phyloP scores from a whole-genome alignment of 2,888 invertebrate species.

The Cerastis leucographa region DNA sequence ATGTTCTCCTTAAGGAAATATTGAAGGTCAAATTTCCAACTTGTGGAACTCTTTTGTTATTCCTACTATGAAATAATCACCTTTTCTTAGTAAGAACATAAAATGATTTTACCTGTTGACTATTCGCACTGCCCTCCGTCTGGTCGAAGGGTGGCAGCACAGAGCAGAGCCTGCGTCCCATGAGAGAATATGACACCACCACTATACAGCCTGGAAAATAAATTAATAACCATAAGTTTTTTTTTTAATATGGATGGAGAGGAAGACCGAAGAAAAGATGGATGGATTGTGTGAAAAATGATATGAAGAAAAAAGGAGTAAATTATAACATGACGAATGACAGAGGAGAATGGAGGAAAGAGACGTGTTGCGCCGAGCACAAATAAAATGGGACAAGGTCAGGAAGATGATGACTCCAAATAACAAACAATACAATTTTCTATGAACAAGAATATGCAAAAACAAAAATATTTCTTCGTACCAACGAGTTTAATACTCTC shows the following conservation, averaged over 20 bases:
- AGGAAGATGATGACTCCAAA: too few species aligned
- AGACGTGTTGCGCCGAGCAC: too few species aligned
- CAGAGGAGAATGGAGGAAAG: too few species aligned
- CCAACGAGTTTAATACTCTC: too few species aligned
- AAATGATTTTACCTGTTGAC: constrained; percentile 90
- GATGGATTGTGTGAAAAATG: too few species aligned
- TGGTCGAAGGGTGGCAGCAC: constrained; percentile 93
- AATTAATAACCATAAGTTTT: neutral
- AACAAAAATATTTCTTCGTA: neutral
- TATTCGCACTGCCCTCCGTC: constrained; percentile 91
- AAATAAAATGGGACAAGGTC: too few species aligned
- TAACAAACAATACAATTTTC: neutral
- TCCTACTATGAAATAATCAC: neutral
- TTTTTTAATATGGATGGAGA: too few species aligned
- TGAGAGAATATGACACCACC: constrained; percentile 92
- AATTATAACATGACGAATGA: too few species aligned
- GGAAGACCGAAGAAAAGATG: too few species aligned
- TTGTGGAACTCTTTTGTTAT: neutral
- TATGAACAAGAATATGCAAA: neutral
- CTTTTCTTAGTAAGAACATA: neutral
- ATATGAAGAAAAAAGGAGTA: too few species aligned
- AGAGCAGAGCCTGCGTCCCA: constrained; percentile 93
- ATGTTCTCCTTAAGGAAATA: too few species aligned
- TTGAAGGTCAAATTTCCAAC: too few species aligned
- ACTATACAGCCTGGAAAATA: constrained; percentile 91